A percentile compares a stretch with the other conserved stretches of the same genome.
Conservation (phyloP, 2,113 vertebrate genomes). For the Excalfactoria chinensis region DNA sequence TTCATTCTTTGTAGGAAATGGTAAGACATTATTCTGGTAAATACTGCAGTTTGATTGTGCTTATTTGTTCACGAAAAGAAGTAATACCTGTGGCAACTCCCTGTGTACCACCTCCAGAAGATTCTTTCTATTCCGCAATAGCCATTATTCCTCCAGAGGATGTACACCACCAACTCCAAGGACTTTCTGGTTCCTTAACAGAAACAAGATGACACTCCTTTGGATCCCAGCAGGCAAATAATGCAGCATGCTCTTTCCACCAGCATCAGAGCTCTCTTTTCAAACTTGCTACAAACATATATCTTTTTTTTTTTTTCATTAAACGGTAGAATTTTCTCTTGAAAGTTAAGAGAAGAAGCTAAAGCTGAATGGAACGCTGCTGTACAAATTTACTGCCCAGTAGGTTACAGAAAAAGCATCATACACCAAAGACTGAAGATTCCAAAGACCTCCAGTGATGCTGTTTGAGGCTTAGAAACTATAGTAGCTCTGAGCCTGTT, state of each 20-base stretch:
- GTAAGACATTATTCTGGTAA: background rate
- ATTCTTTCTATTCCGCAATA: background rate
- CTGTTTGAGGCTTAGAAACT: background rate
- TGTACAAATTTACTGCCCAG: background rate
- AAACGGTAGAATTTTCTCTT: background rate
- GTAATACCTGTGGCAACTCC: background rate
- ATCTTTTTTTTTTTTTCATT: background rate
- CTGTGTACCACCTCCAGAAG: background rate
- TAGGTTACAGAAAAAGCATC: background rate
- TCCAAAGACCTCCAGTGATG: background rate
- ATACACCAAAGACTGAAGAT: background rate
- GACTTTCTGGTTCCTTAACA: background rate
- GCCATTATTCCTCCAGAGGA: background rate
- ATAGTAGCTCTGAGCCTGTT: background rate
- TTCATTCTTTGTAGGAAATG: background rate
- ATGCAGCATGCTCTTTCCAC: background rate
- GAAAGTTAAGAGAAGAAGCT: background rate
- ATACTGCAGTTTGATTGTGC: background rate
- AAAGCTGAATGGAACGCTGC: background rate
- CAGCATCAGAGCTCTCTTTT: background rate
- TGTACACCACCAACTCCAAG: background rate
- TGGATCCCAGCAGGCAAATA: background rate
- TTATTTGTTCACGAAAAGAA: background rate
- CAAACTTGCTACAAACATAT: background rate
- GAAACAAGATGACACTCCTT: fast-evolving